Conservation (phyloP, 2,888 invertebrate species). For the Nineta flava region DNA sequence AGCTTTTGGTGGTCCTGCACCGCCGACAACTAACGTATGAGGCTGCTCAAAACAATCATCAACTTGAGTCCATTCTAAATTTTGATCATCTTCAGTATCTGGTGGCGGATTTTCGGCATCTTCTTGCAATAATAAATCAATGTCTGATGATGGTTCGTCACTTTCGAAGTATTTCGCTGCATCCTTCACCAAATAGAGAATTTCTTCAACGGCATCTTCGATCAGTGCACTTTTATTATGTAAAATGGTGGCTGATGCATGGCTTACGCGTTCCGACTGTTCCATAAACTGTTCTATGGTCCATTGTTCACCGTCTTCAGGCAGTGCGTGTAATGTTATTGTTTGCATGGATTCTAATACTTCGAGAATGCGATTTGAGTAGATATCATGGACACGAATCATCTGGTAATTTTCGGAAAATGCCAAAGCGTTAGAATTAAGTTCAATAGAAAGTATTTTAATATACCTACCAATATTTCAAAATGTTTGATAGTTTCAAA, state of each 20-base stretch:
- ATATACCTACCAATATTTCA: slow-evolving; percentile 44
- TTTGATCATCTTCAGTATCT: slow-evolving; percentile 33
- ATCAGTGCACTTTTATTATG: slow-evolving; percentile 79
- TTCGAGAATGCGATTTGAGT: slow-evolving; percentile 77
- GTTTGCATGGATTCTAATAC: slow-evolving; percentile 78
- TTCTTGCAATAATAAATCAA: slow-evolving; percentile 37
- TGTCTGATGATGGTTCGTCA: slow-evolving; percentile 22
- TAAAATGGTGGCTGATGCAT: slow-evolving; percentile 55
- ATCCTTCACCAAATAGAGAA: slow-evolving; percentile 56
- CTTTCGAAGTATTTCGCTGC: slow-evolving; percentile 47
- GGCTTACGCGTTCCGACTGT: slow-evolving; percentile 67
- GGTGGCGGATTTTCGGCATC: not conserved
- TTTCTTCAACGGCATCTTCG: slow-evolving; percentile 82
- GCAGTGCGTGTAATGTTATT: slow-evolving; percentile 63
- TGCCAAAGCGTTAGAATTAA: too few relatives aligned
- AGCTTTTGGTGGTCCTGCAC: slow-evolving; percentile 55
- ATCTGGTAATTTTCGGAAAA: slow-evolving; percentile 25
- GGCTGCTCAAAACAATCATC: slow-evolving; percentile 79
- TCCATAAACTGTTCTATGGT: slow-evolving; percentile 73
- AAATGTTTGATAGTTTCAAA: slow-evolving; percentile 66
- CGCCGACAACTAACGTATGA: slow-evolving; percentile 46
- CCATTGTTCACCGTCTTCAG: slow-evolving; percentile 68
- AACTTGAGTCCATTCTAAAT: slow-evolving; percentile 67
- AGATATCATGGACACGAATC: slow-evolving; percentile 75
- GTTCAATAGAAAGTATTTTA: too few relatives aligned